Base-by-base conservation (phyloP, 2,113 vertebrate species). In the Ictalurus punctatus region DNA sequence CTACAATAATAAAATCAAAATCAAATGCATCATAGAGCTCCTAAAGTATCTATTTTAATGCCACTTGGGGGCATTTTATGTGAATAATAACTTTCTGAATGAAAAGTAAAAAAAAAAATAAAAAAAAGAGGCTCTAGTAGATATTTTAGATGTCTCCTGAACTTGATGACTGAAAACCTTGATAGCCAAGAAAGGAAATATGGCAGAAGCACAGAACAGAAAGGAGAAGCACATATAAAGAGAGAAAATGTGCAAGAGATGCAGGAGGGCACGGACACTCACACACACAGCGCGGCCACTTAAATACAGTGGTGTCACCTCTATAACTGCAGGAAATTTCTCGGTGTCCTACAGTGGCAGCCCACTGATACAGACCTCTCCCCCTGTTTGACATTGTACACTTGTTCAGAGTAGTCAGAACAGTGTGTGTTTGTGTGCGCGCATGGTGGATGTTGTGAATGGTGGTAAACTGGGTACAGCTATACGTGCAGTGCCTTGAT, bases 251-350 rank as follows among this genome's bases (percentile, higher is more conserved):
- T 54, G 61, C 54, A 27, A 86, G 58, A 17, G 58, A 27, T 21
- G 37, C 40, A 48, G 85, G 74, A 69, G 83, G 69, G 61, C 83
- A 84, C 21, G 52, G 37, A 17, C 67, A 17, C 67, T 2, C 67
- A 4, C 73, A 81, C 34, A 71, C 52, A 69, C 23, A 59, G 44
- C 44, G 6, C 44, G 44, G 44, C 44, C 48, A 73, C 34, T 37
- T 83, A 88, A 65, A 90, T 73, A 71, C 65, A 30, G 56, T 76
- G 67, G 17, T 52, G 63, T 82, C 76, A 89, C 61, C 52, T 80
- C 69, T 69, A 80, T 61, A 87, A 79, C 58, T 56, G 61, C 17
- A 37, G 73, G 73, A 74, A 37, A 63, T 89, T 82, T 25, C 59
- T 83, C 63, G n/a, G 63, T 56, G 61, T 37, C 69, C 25, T 44